Conservation (phyloP, 2,797 vertebrate genomes). For the Urophycis tenuis region DNA sequence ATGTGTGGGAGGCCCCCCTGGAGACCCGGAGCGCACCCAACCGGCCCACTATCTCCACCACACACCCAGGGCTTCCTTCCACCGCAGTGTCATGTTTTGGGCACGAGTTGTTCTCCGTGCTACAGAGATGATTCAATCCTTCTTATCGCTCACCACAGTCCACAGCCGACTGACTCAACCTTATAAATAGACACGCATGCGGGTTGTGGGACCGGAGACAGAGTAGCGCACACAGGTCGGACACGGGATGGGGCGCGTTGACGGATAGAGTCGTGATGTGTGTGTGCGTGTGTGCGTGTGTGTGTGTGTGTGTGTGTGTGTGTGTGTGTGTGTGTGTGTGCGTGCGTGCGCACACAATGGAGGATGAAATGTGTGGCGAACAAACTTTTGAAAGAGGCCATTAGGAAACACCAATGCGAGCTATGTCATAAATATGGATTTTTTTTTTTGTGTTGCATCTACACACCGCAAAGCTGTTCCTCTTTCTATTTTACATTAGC, state of each 20-base stretch:
- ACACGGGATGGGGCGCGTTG: constrained; percentile 52
- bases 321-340: constrained; percentile 59
- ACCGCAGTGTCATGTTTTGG: constrained; percentile 25
- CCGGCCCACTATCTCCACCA: constrained; percentile 1
- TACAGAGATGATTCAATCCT: constrained; percentile 59
- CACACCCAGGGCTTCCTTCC: constrained; percentile 23
- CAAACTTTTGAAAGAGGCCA: not conserved
- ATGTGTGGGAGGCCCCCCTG: not conserved
- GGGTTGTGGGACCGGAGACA: constrained; percentile 53
- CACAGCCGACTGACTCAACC: constrained; percentile 61
- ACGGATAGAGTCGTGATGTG: constrained; percentile 35
- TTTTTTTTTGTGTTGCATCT: not conserved
- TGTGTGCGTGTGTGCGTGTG: constrained; percentile 37
- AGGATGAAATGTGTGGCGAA: constrained; percentile 30
- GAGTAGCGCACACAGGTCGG: constrained; percentile 49
- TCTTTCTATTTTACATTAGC: not conserved
- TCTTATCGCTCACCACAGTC: constrained; percentile 56
- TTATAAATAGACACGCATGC: constrained; percentile 61
- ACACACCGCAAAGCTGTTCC: not conserved
- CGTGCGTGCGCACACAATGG: constrained; percentile 55
- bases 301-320: constrained; percentile 38
- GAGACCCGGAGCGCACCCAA: constrained; percentile 16
- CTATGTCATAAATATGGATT: not conserved
- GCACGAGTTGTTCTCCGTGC: constrained; percentile 47
- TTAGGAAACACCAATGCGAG: not conserved